Evolutionary conservation across 2,113 vertebrate species (phyloP).

Genomic region (Proterorhinus semilunaris): DNA sequence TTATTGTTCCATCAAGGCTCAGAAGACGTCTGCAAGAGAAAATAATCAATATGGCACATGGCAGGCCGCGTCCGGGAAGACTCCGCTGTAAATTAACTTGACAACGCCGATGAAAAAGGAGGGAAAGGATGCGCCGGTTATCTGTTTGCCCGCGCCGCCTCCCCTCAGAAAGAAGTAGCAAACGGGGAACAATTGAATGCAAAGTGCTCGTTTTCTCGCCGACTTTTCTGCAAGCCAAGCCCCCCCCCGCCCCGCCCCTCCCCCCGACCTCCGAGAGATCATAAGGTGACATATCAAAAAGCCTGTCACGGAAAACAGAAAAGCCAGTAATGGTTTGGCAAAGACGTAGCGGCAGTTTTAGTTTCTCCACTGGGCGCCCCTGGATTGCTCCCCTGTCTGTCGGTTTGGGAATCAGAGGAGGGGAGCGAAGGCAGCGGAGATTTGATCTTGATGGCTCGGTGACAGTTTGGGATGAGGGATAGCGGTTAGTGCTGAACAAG

Average conservation of each 20-base stretch:
- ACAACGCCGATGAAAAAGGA: slow-evolving; percentile 82
- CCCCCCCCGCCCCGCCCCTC: slow-evolving; percentile 41
- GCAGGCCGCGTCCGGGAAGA: slow-evolving; percentile 80
- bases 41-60: slow-evolving; percentile 87
- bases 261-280: slow-evolving; percentile 68
- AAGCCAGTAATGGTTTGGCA: slow-evolving; percentile 70
- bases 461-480: slow-evolving; percentile 72
- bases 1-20: slow-evolving; percentile 64
- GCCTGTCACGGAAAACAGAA: slow-evolving; percentile 57
- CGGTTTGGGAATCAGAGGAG: slow-evolving; percentile 68
- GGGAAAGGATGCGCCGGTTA: slow-evolving; percentile 71
- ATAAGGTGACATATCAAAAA: slow-evolving; percentile 74
- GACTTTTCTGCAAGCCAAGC: slow-evolving; percentile 67
- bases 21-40: slow-evolving; percentile 66
- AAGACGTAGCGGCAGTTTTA: slow-evolving; percentile 68
- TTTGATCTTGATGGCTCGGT: slow-evolving; percentile 71
- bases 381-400: slow-evolving; percentile 63
- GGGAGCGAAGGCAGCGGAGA: slow-evolving; percentile 56
- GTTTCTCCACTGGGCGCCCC: slow-evolving; percentile 60
- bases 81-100: slow-evolving; percentile 84
- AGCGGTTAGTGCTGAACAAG: slow-evolving; percentile 70
- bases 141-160: slow-evolving; percentile 79
- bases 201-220: slow-evolving; percentile 69
- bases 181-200: slow-evolving; percentile 71
- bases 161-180: slow-evolving; percentile 61